Conservation (phyloP, 2,888 invertebrate species). For the Tigriopus californicus region DNA sequence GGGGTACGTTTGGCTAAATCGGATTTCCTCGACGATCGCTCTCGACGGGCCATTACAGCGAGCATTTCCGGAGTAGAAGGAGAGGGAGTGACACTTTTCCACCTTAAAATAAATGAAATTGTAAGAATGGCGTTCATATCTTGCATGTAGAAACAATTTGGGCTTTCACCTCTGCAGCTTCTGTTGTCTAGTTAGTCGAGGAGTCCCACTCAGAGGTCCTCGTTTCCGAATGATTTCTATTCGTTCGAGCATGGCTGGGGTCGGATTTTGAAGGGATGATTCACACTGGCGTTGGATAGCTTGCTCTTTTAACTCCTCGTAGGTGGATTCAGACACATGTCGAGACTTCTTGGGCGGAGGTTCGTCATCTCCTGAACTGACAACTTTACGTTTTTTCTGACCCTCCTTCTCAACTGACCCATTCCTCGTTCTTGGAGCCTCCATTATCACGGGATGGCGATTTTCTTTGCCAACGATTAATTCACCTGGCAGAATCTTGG, state of each 20-base stretch:
- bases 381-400: neutral
- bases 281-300: neutral
- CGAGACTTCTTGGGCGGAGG: neutral
- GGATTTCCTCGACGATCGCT: too few species aligned
- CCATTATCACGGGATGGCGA: neutral
- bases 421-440: neutral
- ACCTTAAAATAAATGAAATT: too few species aligned
- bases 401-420: neutral
- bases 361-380: too few species aligned
- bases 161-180: too few species aligned
- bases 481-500: neutral
- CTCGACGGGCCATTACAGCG: too few species aligned
- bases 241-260: neutral
- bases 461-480: neutral
- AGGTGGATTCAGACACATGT: neutral
- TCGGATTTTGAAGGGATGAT: neutral
- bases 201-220: neutral
- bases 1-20: too few species aligned
- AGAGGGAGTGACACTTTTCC: too few species aligned
- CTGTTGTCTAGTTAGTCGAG: too few species aligned
- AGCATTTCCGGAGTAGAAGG: too few species aligned
- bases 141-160: too few species aligned
- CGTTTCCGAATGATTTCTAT: neutral
- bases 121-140: too few species aligned
- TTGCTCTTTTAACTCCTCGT: neutral